Base-by-base conservation (phyloP, 2,113 vertebrate genomes). In the Sylvia atricapilla region DNA sequence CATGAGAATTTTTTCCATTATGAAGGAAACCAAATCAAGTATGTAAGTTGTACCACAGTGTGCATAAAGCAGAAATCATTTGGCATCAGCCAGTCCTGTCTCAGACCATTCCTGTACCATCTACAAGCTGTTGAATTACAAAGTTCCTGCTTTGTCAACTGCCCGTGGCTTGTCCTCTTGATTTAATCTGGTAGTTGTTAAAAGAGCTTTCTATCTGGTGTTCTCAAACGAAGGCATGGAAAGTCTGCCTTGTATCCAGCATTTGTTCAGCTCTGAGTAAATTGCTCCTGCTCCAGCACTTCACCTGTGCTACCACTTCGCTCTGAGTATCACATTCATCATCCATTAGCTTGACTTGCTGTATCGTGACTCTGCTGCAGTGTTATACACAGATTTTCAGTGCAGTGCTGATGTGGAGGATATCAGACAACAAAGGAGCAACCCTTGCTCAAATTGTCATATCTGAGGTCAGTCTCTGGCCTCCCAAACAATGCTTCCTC, bases 181-280 rank as follows among this genome's bases (percentile, higher is more conserved):
- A 87, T 94, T 95, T 91, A 78, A 84, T 78, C 16, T 39, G 52
- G 52, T 68, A 81, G 56, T 37, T 87, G 80, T 90, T 94, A 77
- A 86, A 72, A 70, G 55, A 89, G 13, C 10, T 90, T 66, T 89
- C 91, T 86, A 28, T 79, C 62, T 44, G 56, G 37, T 18, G 10
- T n/a, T 84, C 60, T 66, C 68, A 89, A 77, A 96, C 62, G 59
- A 66, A n/a, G 83, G 62, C 79, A 92, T 41, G 37, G 56, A 35
- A 89, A 81, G 18, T 27, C 60, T 77, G 24, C 47, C 84, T 89
- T 70, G 84, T 77, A 2, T 50, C 72, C 58, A 31, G 67, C 46
- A 73, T 83, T 88, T 88, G 73, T 92, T 76, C 77, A 81, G 63
- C 73, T 95, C 73, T 63, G 55, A 75, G 84, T 89, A 93, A 96